phyloP scores from a whole-genome alignment of 2,888 invertebrate genomes.

The Vandiemenella viatica region DNA sequence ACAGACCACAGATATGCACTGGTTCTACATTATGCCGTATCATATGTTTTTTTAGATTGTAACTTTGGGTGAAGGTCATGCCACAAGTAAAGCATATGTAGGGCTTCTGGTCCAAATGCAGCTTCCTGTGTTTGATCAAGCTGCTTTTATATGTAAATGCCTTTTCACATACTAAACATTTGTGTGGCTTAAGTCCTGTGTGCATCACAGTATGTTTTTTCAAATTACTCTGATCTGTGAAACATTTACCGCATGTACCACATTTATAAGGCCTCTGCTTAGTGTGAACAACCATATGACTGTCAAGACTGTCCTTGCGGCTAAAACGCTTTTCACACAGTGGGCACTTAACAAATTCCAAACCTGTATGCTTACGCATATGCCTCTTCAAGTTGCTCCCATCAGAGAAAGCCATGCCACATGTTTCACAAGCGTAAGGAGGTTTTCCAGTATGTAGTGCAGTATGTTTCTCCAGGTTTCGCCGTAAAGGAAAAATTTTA shows the following conservation, averaged over 20 bases:
- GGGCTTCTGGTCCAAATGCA: slow-evolving; percentile 13
- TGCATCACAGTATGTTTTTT: slow-evolving; percentile 1
- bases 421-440: too few relatives aligned
- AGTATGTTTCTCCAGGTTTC: slow-evolving; percentile 1
- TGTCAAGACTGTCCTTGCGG: slow-evolving; percentile 2
- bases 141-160: slow-evolving; percentile 11
- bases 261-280: slow-evolving; percentile 9
- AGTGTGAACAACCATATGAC: slow-evolving; percentile 9
- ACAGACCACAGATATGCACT: slow-evolving; percentile 13
- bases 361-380: too few relatives aligned
- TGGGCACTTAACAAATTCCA: slow-evolving; percentile 3
- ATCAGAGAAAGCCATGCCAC: too few relatives aligned
- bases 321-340: slow-evolving; percentile 4
- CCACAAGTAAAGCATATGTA: slow-evolving; percentile 8
- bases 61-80: slow-evolving; percentile 6
- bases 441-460: too few relatives aligned
- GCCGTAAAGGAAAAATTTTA: not conserved
- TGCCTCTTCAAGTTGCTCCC: too few relatives aligned
- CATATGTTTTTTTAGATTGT: slow-evolving; percentile 9
- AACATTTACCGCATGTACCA: slow-evolving; percentile 9
- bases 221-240: not conserved
- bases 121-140: slow-evolving; percentile 8
- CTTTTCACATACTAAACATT: slow-evolving; percentile 8
- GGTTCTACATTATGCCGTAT: slow-evolving; percentile 13
- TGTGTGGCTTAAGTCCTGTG: slow-evolving; percentile 1